Evolutionary conservation across 2,797 vertebrate genomes (phyloP), one percentile per base, ranked within the genome.

Genomic region (Melanogrammus aeglefinus): DNA sequence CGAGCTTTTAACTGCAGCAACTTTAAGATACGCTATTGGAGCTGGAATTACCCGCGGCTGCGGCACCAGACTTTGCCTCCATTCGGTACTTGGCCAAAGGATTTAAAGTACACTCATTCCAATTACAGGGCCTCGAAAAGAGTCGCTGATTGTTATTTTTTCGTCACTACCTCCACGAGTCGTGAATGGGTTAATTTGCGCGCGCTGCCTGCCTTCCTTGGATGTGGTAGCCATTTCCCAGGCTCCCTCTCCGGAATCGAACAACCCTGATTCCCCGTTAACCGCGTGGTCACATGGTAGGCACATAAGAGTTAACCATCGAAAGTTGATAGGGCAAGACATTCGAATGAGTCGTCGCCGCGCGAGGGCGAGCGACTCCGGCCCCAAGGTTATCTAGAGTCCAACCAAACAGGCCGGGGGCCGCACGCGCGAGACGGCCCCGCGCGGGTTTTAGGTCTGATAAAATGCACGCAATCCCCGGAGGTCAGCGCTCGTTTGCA

Each of bases 271-370:
- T 85, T 83, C 77, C 76, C 79, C 77, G 73, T 79, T 80, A 77
- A 75, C 76, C n/a, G n/a, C 35, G 38, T 79, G 21, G 13, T 38
- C 76, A 80, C 70, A 74, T 76, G 44, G 80, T 81, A 80, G 51
- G 75, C 74, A 39, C 29, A 44, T 70, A n/a, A 75, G 4, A 57
- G 27, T 79, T n/a, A n/a, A 77, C 80, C 77, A 82, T 77, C 57
- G 24, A 81, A 79, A 85, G 79, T 81, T 86, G 81, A 83, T 85
- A 85, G 80, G 76, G 78, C 80, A n/a, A 89, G 83, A 82, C 44
- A 74, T 86, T 88, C 6, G 77, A 86, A 82, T 76, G 77, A 75
- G 71, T 41, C 6, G 1, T 77, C 44, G 78, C 31, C 14, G 1
- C 79, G 73, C 31, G 8, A 21, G 75, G 29, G 57, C 57, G 33